Evolutionary conservation across 2,888 invertebrate species (phyloP).

Genomic region (Phaonia tiefii): DNA sequence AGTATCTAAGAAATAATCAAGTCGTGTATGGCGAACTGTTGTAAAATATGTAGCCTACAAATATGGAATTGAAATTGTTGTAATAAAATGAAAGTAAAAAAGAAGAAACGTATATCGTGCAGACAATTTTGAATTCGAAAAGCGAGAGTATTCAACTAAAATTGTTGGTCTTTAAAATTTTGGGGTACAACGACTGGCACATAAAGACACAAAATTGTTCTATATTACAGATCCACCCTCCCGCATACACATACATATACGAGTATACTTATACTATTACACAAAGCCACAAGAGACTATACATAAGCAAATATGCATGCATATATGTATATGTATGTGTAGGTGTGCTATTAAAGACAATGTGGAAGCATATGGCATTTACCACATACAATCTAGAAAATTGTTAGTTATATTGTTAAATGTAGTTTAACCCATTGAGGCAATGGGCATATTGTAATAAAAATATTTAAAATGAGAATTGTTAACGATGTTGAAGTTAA

Average conservation of each 20-base stretch:
- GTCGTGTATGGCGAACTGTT: conserved; percentile 49
- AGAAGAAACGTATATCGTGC: no score
- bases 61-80: conserved; percentile 50
- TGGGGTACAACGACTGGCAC: conserved; percentile 29
- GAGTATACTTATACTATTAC: no score
- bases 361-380: conserved; percentile 29
- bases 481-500: no score
- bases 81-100: conserved; percentile 44
- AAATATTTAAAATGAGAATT: no score
- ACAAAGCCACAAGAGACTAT: no score
- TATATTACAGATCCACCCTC: conserved; percentile 13
- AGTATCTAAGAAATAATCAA: conserved; percentile 30
- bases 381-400: conserved; percentile 20
- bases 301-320: no score
- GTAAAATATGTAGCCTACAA: conserved; percentile 7
- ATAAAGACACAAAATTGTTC: conserved; percentile 16
- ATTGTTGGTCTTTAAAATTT: conserved; percentile 27
- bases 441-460: conserved; percentile 6
- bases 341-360: conserved; percentile 25
- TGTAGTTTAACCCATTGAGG: conserved; percentile 2
- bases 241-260: not conserved
- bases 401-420: no score
- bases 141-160: not conserved
- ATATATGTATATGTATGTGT: not conserved
- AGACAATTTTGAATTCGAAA: no score